phyloP scores from a whole-genome alignment of 2,113 vertebrate genomes.

The Gallinago media region DNA sequence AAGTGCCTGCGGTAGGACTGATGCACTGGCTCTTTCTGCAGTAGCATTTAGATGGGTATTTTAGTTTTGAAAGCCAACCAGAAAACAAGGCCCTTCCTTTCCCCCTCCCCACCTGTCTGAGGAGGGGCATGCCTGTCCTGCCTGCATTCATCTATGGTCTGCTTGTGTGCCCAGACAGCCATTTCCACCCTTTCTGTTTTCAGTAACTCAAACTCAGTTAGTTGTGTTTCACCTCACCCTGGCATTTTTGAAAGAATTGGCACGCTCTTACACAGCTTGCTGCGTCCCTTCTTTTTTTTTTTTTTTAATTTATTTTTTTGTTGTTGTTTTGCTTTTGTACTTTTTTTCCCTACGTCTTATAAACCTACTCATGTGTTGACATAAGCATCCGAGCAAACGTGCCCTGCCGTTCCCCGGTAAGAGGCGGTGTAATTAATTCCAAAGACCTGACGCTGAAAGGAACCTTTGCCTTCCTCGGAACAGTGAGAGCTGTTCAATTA shows the following conservation, averaged over 20 bases:
- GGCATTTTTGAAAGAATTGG: not conserved
- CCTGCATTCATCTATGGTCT: not conserved
- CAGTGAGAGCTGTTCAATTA: conserved; percentile 61
- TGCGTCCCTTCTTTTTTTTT: not conserved
- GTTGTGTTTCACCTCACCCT: not conserved
- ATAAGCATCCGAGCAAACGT: conserved; percentile 10
- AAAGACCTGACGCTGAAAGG: conserved; percentile 23
- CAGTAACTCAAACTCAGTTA: not conserved
- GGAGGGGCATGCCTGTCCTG: not conserved
- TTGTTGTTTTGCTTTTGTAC: not conserved
- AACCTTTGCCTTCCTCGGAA: conserved; percentile 42
- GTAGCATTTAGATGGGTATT: not conserved
- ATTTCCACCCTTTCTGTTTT: not conserved
- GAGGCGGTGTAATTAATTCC: conserved; percentile 27
- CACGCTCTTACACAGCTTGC: not conserved
- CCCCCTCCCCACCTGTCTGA: not conserved
- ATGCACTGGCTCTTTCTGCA: not conserved
- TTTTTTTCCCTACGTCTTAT: not conserved
- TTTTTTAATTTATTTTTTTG: not conserved
- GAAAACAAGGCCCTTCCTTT: not conserved
- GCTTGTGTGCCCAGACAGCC: not conserved
- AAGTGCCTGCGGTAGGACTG: not conserved
- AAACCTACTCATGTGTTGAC: conserved; percentile 36
- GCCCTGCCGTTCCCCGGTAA: not conserved
- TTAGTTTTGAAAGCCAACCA: not conserved